Evolutionary conservation across 2,797 vertebrate genomes (phyloP), one percentile per base, ranked within the genome.

Genomic region (Psittacula echo): DNA sequence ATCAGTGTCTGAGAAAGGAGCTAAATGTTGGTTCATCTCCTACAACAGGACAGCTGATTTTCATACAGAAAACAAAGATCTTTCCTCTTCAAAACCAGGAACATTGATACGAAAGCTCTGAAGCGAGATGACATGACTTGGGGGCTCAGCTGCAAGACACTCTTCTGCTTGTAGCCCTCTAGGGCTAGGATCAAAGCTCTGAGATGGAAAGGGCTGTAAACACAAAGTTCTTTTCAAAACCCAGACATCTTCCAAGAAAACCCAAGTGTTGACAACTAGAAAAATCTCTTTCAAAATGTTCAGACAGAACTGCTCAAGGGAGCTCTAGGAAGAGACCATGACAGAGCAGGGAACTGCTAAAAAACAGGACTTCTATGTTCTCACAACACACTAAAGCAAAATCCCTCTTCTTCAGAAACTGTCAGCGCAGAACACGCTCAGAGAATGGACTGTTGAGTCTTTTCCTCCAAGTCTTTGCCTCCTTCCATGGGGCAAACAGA

Each of bases 151-250:
- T 87, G 71, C 67, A 91, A 72, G 56, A 93, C 77, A 75, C 44
- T 30, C n/a, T 68, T 79, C 86, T 41, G 53, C 87, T 85, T 76
- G 83, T 39, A 94, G 87, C 82, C 89, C 89, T 89, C 58, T 60
- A 88, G 91, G 85, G 67, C 37, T 62, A 54, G 32, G 83, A 92
- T 91, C 90, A 94, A 94, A 95, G 91, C 81, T 75, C 83, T 45
- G 60, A 93, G 72, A 79, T 60, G 27, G 81, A 86, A 91, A 85
- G 51, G n/a, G 65, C 81, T 93, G 84, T 79, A 95, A 92, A 90
- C 80, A 94, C 62, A 27, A 75, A 85, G 41, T 42, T 79, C 58
- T 71, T 64, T 75, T 85, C 85, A 94, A 94, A 93, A 91, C 16
- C 79, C 48, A 83, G 58, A 26, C 24, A 78, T 30, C 60, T 85